These are phyloP conservation scores for Brachyrhaphis roseni DNA, from an alignment of 2,797 vertebrate species.

Conservation along the genomic window DNA sequence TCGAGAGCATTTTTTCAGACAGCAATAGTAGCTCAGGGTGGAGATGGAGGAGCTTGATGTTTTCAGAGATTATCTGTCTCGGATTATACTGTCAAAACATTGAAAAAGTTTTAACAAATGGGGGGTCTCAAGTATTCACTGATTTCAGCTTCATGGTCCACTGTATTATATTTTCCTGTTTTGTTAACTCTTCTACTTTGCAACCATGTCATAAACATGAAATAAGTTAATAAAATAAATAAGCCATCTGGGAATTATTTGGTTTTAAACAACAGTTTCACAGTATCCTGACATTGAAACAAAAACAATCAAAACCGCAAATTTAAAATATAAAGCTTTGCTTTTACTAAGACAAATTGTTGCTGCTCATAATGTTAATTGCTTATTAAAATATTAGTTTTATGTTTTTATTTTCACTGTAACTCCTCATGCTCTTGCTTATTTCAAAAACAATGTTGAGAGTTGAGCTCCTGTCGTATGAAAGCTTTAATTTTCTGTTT, in stretches of 20 bases:
- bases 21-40: too few species aligned
- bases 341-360: neutral
- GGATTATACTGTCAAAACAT: too few species aligned
- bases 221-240: neutral
- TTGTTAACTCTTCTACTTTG: neutral
- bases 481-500: neutral
- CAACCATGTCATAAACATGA: neutral
- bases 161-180: neutral
- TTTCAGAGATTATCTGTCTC: too few species aligned
- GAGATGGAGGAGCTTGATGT: too few species aligned
- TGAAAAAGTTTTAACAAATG: too few species aligned
- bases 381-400: neutral
- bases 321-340: neutral
- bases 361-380: neutral
- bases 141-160: neutral
- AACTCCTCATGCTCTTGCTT: neutral
- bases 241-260: neutral
- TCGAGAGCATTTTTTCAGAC: too few species aligned
- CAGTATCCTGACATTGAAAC: neutral
- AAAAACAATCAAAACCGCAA: neutral
- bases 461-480: neutral
- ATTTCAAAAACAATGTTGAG: neutral
- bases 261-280: neutral
- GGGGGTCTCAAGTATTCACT: too few species aligned
- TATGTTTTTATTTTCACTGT: neutral